These are phyloP conservation scores for Ceyx cyanopectus DNA, from an alignment of 2,113 vertebrate genomes.

Conservation along the genomic window DNA sequence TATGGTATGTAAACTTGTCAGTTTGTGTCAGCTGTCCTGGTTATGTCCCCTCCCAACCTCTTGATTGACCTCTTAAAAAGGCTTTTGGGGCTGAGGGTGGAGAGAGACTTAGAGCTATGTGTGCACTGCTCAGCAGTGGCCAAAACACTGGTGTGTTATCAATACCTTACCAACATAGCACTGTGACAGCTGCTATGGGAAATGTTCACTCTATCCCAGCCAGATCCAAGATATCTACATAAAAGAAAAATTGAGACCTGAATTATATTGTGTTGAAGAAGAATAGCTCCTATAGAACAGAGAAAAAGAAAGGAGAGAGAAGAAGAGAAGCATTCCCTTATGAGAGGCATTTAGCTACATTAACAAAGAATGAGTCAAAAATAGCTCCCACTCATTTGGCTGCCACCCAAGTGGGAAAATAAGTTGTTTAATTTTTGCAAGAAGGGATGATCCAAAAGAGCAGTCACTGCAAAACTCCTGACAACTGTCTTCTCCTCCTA, in stretches of 20 bases:
- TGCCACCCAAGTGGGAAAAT: background rate
- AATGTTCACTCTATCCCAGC: background rate
- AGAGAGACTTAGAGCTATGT: background rate
- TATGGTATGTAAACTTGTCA: background rate
- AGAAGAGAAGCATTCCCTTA: background rate
- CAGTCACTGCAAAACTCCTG: background rate
- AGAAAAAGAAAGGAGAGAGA: background rate
- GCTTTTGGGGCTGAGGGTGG: background rate
- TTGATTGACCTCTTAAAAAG: background rate
- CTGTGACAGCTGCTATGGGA: background rate
- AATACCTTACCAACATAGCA: background rate
- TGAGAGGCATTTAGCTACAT: background rate
- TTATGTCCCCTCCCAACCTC: background rate
- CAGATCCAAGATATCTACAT: background rate
- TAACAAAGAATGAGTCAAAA: background rate
- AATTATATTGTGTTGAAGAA: background rate
- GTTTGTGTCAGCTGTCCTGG: background rate
- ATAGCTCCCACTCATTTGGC: background rate
- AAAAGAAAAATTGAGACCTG: background rate
- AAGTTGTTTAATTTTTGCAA: background rate
- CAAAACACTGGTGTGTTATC: background rate
- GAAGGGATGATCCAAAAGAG: background rate
- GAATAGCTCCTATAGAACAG: background rate
- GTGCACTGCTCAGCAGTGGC: fast-evolving
- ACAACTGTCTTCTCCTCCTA: background rate